Conservation (phyloP, 2,113 vertebrate genomes). For the Apodemus speciosus region DNA sequence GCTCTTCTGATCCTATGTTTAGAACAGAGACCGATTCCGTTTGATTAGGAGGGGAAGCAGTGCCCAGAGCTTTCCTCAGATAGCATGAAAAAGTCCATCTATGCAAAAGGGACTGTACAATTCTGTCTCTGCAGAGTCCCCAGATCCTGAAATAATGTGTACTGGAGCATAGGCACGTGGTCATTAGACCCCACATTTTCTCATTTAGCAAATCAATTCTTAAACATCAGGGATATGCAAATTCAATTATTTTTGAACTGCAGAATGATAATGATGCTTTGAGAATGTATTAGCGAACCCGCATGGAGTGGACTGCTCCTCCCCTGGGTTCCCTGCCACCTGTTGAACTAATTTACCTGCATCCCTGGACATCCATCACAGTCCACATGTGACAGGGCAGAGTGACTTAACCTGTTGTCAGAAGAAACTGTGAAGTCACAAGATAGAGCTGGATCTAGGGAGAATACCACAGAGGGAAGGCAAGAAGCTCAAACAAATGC, state of each 20-base stretch:
- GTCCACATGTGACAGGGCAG: constrained; percentile 58
- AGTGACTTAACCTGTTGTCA: constrained; percentile 71
- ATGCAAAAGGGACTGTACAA: constrained; percentile 80
- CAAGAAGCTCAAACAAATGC: constrained; percentile 57
- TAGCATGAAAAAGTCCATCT: constrained; percentile 81
- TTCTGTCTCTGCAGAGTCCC: constrained; percentile 78
- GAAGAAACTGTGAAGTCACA: constrained; percentile 62
- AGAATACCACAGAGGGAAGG: constrained; percentile 48
- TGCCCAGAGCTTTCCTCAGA: constrained; percentile 75
- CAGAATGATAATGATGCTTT: constrained; percentile 75
- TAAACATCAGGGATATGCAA: constrained; percentile 84
- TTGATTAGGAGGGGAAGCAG: constrained; percentile 72
- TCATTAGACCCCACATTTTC: constrained; percentile 82
- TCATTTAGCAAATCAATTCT: constrained; percentile 85
- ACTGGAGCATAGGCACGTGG: constrained; percentile 71
- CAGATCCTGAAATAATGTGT: constrained; percentile 81
- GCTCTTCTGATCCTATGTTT: constrained; percentile 81
- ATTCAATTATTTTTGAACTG: constrained; percentile 83
- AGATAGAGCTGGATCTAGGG: constrained; percentile 54
- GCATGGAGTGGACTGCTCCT: constrained; percentile 1
- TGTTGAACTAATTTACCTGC: constrained; percentile 76
- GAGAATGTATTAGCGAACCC: constrained; percentile 63
- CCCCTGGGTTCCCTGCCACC: constrained; percentile 64
- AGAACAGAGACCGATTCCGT: constrained; percentile 80
- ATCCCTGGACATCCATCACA: constrained; percentile 60